Evolutionary conservation across 2,888 invertebrate species (phyloP).

Genomic region (Cabera pusaria): DNA sequence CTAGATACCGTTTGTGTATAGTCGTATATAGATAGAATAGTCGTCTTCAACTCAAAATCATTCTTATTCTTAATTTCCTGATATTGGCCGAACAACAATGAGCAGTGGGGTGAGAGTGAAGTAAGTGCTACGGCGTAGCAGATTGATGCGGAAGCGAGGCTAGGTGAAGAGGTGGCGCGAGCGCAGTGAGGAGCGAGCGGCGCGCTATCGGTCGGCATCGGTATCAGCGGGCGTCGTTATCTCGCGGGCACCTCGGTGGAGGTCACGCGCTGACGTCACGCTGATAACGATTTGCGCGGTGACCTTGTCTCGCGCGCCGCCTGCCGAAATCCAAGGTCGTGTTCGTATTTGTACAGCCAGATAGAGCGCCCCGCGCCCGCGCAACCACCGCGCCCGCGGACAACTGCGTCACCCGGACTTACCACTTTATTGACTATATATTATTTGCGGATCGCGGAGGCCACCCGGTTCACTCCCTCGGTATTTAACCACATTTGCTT

Average conservation of each 20-base stretch:
- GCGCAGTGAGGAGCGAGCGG: slow-evolving; percentile 40
- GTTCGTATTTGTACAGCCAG: slow-evolving; percentile 76
- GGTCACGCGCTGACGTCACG: slow-evolving; percentile 78
- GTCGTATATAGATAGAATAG: no score
- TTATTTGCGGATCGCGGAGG: slow-evolving; percentile 66
- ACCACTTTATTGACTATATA: slow-evolving; percentile 64
- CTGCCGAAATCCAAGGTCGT: slow-evolving; percentile 79
- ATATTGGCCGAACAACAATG: no score
- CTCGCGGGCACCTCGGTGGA: slow-evolving; percentile 77
- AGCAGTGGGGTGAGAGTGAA: no score
- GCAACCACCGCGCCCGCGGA: slow-evolving; percentile 42
- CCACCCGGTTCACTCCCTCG: slow-evolving; percentile 52
- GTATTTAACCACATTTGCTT: slow-evolving; percentile 35
- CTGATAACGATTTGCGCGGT: slow-evolving; percentile 82
- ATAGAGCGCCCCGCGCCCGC: slow-evolving; percentile 59
- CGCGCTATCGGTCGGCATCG: slow-evolving; percentile 72
- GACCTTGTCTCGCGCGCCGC: slow-evolving; percentile 80
- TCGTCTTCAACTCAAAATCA: no score
- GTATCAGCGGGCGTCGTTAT: slow-evolving; percentile 59
- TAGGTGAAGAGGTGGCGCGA: slow-evolving; percentile 23
- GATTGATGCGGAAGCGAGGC: slow-evolving; percentile 33
- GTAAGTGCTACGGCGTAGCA: slow-evolving; percentile 13
- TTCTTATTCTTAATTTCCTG: no score
- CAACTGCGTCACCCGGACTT: slow-evolving; percentile 66
- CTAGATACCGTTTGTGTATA: slow-evolving; percentile 7